These are phyloP conservation scores for Dastarcus helophoroides DNA, from an alignment of 2,888 invertebrate species.

Conservation along the genomic window DNA sequence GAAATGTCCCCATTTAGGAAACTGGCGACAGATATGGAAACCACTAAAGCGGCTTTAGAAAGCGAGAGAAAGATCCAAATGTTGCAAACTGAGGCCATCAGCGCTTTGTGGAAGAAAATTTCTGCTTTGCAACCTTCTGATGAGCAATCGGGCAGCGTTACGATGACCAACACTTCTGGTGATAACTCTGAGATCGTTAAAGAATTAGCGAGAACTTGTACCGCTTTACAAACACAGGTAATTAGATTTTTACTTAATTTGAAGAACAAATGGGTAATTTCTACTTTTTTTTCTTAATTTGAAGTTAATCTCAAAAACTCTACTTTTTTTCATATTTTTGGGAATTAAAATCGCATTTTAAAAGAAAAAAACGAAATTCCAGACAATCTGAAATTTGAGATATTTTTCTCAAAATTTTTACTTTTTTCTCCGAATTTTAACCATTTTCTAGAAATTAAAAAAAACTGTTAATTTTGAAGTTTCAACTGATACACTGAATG, in stretches of 20 bases:
- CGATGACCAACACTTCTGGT: conserved; percentile 25
- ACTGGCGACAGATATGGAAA: conserved; percentile 72
- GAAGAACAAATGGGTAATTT: background rate
- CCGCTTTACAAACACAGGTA: conserved; percentile 62
- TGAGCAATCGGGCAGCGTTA: conserved; percentile 16
- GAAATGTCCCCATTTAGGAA: conserved; percentile 41
- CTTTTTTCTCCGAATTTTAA: no score
- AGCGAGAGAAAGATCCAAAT: conserved; percentile 77
- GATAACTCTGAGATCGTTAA: conserved; percentile 51
- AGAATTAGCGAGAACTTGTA: conserved; percentile 66
- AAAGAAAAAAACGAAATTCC: no score
- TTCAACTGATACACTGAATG: no score
- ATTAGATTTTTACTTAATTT: conserved; percentile 8
- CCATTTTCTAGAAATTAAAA: no score
- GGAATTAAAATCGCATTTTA: no score
- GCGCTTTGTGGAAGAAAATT: conserved; percentile 80
- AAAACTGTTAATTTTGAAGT: conserved; percentile 1
- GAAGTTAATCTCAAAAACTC: background rate
- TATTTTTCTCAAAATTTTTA: no score
- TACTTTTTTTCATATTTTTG: no score
- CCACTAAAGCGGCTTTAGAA: conserved; percentile 72
- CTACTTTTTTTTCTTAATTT: background rate
- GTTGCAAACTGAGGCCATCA: conserved; percentile 83
- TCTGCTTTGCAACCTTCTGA: conserved; percentile 49
- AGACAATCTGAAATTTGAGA: no score